Evolutionary conservation across 2,113 vertebrate species (phyloP).

Genomic region (Lanius collurio): DNA sequence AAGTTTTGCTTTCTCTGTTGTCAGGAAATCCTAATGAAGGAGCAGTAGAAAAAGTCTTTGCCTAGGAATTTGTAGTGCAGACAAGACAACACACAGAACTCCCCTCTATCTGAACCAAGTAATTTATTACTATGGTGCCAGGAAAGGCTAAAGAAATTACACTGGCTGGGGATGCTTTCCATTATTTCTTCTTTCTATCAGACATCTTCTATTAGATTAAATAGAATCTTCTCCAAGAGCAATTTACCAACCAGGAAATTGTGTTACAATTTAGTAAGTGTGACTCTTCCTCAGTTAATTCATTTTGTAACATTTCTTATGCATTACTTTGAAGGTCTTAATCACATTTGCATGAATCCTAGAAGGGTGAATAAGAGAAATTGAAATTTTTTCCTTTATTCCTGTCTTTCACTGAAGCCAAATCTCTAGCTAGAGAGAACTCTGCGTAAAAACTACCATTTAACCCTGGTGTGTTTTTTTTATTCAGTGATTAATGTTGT

Average conservation of each 20-base stretch:
- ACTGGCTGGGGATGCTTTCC: not conserved
- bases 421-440: not conserved
- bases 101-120: not conserved
- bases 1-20: not conserved
- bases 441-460: not conserved
- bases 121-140: not conserved
- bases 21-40: not conserved
- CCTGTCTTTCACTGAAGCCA: not conserved
- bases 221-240: not conserved
- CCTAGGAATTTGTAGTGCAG: not conserved
- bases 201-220: not conserved
- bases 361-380: not conserved
- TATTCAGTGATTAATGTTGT: not conserved
- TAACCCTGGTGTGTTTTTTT: fast-evolving
- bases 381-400: not conserved
- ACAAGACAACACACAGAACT: not conserved
- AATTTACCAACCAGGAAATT: not conserved
- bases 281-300: not conserved
- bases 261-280: not conserved
- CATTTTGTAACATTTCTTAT: not conserved
- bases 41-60: not conserved
- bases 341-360: not conserved
- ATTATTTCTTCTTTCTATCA: not conserved
- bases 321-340: not conserved
- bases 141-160: not conserved